phyloP scores from a whole-genome alignment of 2,797 vertebrate genomes.

The Kryptolebias ocellatus region DNA sequence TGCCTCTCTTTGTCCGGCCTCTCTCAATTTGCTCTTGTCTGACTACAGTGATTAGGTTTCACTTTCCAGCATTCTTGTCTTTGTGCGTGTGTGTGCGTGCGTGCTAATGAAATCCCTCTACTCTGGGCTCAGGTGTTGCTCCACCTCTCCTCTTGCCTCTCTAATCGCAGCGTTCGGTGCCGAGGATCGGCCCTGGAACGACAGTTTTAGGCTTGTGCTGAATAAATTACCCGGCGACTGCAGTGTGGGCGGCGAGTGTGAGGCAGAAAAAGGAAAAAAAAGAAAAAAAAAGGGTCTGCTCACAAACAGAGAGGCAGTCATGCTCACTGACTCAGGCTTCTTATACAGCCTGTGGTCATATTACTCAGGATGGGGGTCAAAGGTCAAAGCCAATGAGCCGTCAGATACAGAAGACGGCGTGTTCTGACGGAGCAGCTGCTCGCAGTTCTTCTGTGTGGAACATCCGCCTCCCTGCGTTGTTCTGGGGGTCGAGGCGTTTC shows the following conservation, averaged over 20 bases:
- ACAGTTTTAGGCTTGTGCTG: slow-evolving; percentile 38
- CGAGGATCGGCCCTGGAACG: slow-evolving; percentile 38
- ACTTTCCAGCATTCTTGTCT: slow-evolving; percentile 17
- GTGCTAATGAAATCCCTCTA: slow-evolving; percentile 21
- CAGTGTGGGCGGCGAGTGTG: slow-evolving; percentile 24
- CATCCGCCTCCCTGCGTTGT: slow-evolving; percentile 34
- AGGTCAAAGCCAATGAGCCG: slow-evolving; percentile 64
- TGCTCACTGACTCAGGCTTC: slow-evolving; percentile 31
- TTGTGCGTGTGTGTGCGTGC: slow-evolving; percentile 12
- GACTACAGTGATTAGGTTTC: slow-evolving; percentile 40
- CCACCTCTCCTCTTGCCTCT: slow-evolving; percentile 24
- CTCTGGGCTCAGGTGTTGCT: slow-evolving; percentile 55
- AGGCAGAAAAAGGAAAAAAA: not conserved
- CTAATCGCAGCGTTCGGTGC: slow-evolving; percentile 38
- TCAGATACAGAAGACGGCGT: slow-evolving; percentile 58
- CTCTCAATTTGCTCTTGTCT: slow-evolving; percentile 15
- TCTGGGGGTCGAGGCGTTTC: slow-evolving; percentile 29
- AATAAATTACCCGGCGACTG: slow-evolving; percentile 43
- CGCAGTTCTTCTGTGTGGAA: slow-evolving; percentile 38
- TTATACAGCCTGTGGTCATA: slow-evolving; percentile 48
- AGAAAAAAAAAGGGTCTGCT: not conserved
- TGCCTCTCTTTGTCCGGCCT: not conserved
- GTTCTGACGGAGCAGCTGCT: slow-evolving; percentile 40
- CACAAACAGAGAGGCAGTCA: slow-evolving; percentile 13
- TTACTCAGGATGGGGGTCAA: slow-evolving; percentile 53